Conservation (phyloP, 2,797 vertebrate species). For the Morelia viridis region DNA sequence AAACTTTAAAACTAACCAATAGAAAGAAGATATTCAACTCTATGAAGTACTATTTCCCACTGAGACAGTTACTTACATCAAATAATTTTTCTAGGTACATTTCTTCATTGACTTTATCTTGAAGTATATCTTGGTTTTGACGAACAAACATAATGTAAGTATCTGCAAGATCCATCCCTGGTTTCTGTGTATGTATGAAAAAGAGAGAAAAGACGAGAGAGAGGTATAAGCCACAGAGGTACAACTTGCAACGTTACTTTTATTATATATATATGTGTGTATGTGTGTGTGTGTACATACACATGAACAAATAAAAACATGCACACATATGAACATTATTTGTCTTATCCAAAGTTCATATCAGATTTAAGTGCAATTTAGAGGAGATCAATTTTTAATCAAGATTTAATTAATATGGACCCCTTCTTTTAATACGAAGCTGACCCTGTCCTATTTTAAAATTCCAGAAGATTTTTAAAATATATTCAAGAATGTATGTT, state of each 20-base stretch:
- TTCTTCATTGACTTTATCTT: slow-evolving; percentile 90
- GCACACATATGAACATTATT: neutral
- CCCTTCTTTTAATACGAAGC: neutral
- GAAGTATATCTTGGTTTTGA: slow-evolving; percentile 94
- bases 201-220: neutral
- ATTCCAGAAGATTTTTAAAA: neutral
- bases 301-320: neutral
- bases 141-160: slow-evolving; percentile 94
- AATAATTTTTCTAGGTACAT: slow-evolving; percentile 91
- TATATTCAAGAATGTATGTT: neutral
- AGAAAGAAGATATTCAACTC: slow-evolving; percentile 18
- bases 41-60: neutral
- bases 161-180: slow-evolving; percentile 93
- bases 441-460: slow-evolving; percentile 1
- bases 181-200: slow-evolving; percentile 79
- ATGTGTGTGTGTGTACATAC: neutral
- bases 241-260: neutral
- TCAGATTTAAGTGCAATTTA: neutral
- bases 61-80: slow-evolving; percentile 84
- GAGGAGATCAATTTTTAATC: neutral
- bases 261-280: neutral
- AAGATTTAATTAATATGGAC: slow-evolving; percentile 21
- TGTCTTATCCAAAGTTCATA: slow-evolving; percentile 15
- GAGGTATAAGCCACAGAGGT: neutral
- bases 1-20: slow-evolving; percentile 31